phyloP scores from a whole-genome alignment of 2,888 invertebrate genomes.

The Sarcophaga rosellei region DNA sequence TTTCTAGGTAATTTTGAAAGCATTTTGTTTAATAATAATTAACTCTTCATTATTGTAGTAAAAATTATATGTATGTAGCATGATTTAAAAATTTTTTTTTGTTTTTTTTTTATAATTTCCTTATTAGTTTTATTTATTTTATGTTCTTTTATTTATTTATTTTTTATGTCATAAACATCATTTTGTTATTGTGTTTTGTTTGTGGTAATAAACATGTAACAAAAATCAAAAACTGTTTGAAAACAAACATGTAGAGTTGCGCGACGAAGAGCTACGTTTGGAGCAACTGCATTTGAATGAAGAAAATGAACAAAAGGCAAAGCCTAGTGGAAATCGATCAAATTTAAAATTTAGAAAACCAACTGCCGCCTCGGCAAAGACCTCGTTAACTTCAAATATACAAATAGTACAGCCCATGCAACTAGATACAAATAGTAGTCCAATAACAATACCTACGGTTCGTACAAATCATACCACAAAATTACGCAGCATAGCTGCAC shows the following conservation, averaged over 20 bases:
- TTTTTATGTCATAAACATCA: conserved; percentile 70
- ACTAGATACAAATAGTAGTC: conserved; percentile 61
- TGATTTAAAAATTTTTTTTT: conserved; percentile 38
- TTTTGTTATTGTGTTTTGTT: conserved; percentile 70
- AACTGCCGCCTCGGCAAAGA: conserved; percentile 35
- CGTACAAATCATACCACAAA: conserved; percentile 68
- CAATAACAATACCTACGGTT: conserved; percentile 68
- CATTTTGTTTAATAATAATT: conserved; percentile 4
- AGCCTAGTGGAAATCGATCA: conserved; percentile 39
- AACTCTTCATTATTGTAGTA: neutral
- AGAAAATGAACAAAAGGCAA: conserved; percentile 67
- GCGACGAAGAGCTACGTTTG: conserved; percentile 78
- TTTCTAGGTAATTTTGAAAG: conserved; percentile 88
- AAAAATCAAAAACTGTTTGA: conserved; percentile 21
- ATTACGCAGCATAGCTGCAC: conserved; percentile 66
- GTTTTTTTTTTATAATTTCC: conserved; percentile 57
- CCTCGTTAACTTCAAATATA: conserved; percentile 55
- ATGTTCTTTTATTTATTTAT: conserved; percentile 71
- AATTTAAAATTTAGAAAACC: conserved; percentile 64
- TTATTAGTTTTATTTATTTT: conserved; percentile 67
- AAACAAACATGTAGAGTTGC: conserved; percentile 73
- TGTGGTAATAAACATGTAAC: conserved; percentile 43
- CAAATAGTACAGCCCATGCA: conserved; percentile 74
- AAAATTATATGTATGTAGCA: conserved; percentile 50
- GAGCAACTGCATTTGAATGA: conserved; percentile 75